A percentile compares a stretch with the other conserved stretches of the same genome.
Conservation (phyloP, 2,797 vertebrate genomes). For the Sebastiscus tertius region DNA sequence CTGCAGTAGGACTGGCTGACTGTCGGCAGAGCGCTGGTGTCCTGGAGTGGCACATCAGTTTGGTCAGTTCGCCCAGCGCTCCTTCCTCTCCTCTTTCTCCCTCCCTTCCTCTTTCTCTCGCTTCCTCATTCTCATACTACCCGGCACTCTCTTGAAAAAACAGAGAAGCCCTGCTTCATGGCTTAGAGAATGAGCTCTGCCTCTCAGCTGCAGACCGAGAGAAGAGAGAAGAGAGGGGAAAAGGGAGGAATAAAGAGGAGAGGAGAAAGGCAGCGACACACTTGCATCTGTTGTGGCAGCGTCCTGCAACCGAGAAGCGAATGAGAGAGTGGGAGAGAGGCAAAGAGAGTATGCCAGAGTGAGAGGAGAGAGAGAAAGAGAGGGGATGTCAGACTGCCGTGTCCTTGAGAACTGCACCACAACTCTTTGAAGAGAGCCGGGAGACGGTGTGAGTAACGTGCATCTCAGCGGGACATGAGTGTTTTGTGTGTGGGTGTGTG, state of each 20-base stretch:
- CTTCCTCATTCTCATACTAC: constrained; percentile 64
- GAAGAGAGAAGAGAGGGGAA: constrained; percentile 41
- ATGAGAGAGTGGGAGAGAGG: constrained; percentile 63
- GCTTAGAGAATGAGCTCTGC: constrained; percentile 84
- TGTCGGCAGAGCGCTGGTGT: constrained; percentile 67
- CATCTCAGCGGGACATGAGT: constrained; percentile 83
- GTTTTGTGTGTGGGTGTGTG: constrained; percentile 37
- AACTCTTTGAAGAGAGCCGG: constrained; percentile 97
- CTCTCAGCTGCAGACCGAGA: constrained; percentile 62
- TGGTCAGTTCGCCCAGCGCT: constrained; percentile 85
- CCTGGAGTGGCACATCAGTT: constrained; percentile 86
- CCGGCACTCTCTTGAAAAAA: constrained; percentile 70
- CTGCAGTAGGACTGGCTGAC: constrained; percentile 40
- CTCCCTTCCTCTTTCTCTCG: constrained; percentile 63
- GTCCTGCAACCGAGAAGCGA: constrained; percentile 68
- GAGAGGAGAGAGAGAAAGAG: constrained; percentile 73
- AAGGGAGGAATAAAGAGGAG: constrained; percentile 48
- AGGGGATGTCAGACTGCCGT: constrained; percentile 88
- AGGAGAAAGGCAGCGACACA: constrained; percentile 64
- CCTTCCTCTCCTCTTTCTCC: constrained; percentile 69
- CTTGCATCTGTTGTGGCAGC: constrained; percentile 70
- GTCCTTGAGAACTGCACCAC: constrained; percentile 98
- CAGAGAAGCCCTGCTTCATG: constrained; percentile 85
- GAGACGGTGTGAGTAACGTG: constrained; percentile 96
- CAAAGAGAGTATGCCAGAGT: constrained; percentile 60